A percentile compares a stretch with the other conserved stretches of the same genome.
Evolutionary conservation across 1,140 invertebrate species (phyloP).

Genomic region (Cheumatopsyche charites): DNA sequence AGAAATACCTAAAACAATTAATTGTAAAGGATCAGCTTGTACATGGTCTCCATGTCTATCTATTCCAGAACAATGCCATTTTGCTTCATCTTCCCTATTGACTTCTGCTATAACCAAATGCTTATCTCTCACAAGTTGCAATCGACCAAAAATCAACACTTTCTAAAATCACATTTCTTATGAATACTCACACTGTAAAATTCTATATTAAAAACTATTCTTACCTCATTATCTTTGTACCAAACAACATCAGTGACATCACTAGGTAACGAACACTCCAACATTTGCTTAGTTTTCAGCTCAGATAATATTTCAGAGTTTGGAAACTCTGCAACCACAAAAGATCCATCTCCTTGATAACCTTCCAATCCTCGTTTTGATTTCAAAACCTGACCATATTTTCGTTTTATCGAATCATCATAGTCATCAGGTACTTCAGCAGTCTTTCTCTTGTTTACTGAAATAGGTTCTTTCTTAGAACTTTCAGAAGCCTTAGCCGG

Average conservation of each 20-base stretch:
- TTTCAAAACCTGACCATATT: constrained; percentile 15
- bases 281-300: constrained; percentile 52
- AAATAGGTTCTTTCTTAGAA: background rate
- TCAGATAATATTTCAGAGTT: constrained; percentile 52
- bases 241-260: constrained; percentile 54
- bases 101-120: constrained; percentile 53
- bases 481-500: background rate
- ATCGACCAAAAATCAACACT: constrained; percentile 46
- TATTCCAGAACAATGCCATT: constrained; percentile 53
- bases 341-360: background rate
- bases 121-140: constrained; percentile 50
- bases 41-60: constrained; percentile 50
- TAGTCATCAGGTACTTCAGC: constrained; percentile 6
- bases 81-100: constrained; percentile 53
- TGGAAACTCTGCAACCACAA: constrained; percentile 48
- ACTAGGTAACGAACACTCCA: constrained; percentile 54
- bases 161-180: constrained; percentile 1
- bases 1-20: constrained; percentile 54
- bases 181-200: constrained; percentile 2
- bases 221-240: constrained; percentile 57
- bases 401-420: constrained; percentile 22
- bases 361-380: background rate
- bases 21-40: constrained; percentile 51
- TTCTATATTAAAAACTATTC: background rate
- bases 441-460: background rate